Percentiles rank a stretch among this genome's conserved stretches.
Conservation (phyloP, 2,797 vertebrate genomes). For the Rhinophrynus dorsalis region DNA sequence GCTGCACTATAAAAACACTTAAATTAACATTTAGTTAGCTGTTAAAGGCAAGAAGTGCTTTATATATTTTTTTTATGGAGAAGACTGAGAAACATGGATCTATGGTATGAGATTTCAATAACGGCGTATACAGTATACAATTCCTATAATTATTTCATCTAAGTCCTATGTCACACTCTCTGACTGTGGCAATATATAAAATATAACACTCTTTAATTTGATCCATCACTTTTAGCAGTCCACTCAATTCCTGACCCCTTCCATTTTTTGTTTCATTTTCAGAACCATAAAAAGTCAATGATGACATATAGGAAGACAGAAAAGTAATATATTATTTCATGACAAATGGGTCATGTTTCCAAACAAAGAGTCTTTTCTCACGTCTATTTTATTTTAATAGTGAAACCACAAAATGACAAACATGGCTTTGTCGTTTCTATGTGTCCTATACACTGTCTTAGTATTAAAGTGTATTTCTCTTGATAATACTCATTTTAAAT, state of each 20-base stretch:
- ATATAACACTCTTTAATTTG: constrained; percentile 33
- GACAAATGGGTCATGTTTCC: constrained; percentile 21
- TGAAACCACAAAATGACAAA: constrained; percentile 19
- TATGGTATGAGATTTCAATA: too few species aligned
- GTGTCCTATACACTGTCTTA: constrained; percentile 22
- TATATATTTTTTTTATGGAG: too few species aligned
- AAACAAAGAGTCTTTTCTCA: constrained; percentile 12
- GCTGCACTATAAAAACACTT: too few species aligned
- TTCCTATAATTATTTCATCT: background rate
- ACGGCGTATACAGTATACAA: too few species aligned
- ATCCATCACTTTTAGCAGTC: constrained; percentile 27
- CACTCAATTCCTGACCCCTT: background rate
- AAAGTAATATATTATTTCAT: constrained; percentile 30
- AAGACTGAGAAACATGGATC: constrained; percentile 2
- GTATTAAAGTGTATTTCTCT: constrained; percentile 6
- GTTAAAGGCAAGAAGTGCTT: too few species aligned
- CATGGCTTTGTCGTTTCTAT: constrained; percentile 5
- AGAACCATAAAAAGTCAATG: constrained; percentile 22
- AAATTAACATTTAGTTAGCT: too few species aligned
- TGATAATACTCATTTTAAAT: constrained; percentile 19
- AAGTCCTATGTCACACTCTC: background rate
- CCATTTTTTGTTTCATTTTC: constrained; percentile 39
- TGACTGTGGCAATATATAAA: constrained; percentile 5
- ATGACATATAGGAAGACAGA: constrained; percentile 28
- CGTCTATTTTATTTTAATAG: constrained; percentile 31